Evolutionary conservation across 1,140 invertebrate species (phyloP).

Genomic region (Calosoma granatense): DNA sequence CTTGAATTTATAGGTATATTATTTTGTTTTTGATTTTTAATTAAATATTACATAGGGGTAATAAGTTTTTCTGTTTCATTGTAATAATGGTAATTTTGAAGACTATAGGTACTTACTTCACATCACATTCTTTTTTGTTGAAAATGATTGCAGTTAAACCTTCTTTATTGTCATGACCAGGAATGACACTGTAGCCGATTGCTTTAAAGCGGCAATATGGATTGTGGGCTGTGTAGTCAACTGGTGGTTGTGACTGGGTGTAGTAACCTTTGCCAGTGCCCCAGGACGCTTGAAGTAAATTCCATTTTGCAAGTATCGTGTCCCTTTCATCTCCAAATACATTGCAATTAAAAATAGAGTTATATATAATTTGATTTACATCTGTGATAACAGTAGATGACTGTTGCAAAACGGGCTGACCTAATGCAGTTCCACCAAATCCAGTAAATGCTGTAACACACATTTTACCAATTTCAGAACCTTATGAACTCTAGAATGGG

Average conservation of each 20-base stretch:
- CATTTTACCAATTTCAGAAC: background rate
- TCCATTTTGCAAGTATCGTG: slow-evolving; percentile 84
- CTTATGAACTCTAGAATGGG: background rate
- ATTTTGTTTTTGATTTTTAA: no score
- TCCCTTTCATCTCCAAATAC: slow-evolving; percentile 90
- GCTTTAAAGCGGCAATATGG: slow-evolving; percentile 88
- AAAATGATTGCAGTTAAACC: slow-evolving; percentile 76
- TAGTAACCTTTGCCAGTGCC: slow-evolving; percentile 72
- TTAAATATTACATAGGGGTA: no score
- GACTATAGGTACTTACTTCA: slow-evolving; percentile 57
- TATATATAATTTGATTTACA: slow-evolving; percentile 58
- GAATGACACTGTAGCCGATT: slow-evolving; percentile 78
- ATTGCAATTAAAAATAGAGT: slow-evolving; percentile 71
- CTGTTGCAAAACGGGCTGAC: slow-evolving; percentile 37
- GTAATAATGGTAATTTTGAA: no score
- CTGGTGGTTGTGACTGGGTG: slow-evolving; percentile 54
- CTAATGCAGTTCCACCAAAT: slow-evolving; percentile 31
- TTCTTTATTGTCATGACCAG: slow-evolving; percentile 73
- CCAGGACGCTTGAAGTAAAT: slow-evolving; percentile 88
- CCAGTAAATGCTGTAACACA: slow-evolving; percentile 33
- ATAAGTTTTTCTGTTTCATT: no score
- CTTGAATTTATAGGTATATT: no score
- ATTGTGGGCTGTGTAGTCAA: slow-evolving; percentile 81
- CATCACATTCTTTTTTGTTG: slow-evolving; percentile 65
- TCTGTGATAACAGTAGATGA: slow-evolving; percentile 45